Evolutionary conservation across 2,888 invertebrate species (phyloP), one percentile per base, ranked within the genome.

Genomic region (Drosophila peninsularis): DNA sequence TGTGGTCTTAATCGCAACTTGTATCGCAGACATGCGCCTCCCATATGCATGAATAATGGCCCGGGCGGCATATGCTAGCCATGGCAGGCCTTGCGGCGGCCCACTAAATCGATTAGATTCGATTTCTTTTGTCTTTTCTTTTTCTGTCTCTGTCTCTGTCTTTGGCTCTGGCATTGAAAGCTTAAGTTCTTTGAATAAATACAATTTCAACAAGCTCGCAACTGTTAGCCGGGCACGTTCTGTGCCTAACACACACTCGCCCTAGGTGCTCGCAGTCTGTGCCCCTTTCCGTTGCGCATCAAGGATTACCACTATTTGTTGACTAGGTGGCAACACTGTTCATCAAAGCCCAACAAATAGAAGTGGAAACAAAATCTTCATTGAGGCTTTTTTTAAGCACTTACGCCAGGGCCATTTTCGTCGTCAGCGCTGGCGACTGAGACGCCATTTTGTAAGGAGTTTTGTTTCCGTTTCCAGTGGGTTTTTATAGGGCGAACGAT

Each of bases 1-100:
- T 75, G 76, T 82, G 88, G 85, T 72, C 76, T 77, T 84, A 84
- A 87, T 87, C 85, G 78, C 71, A 85, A 65, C 64, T 54, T 73
- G 74, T 72, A 64, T 58, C 62, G 50, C 49, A 57, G 74, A 67
- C 72, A 69, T 75, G 52, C 53, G 71, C 71, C 81, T 71, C 64
- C 53, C 36, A 32, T 39, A 47, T 60, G 74, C 70, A 79, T 82
- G 80, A 85, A 72, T 85, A 73, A 82, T 85, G 75, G 65, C 24
- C 56, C 19, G 62, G 62, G 19, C 34, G 62, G 39, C 41, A 52
- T 45, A 52, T 21, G 45, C 39, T 39, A 27, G 39, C 39, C 9
- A 30, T 68, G 62, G 67, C 64, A 14, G 68, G 50, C 63, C 64
- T 71, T 78, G 68, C 60, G 75, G 61, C 64, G 49, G 57, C 63